Evolutionary conservation across 2,797 vertebrate genomes (phyloP).

Genomic region (Platalea minor): DNA sequence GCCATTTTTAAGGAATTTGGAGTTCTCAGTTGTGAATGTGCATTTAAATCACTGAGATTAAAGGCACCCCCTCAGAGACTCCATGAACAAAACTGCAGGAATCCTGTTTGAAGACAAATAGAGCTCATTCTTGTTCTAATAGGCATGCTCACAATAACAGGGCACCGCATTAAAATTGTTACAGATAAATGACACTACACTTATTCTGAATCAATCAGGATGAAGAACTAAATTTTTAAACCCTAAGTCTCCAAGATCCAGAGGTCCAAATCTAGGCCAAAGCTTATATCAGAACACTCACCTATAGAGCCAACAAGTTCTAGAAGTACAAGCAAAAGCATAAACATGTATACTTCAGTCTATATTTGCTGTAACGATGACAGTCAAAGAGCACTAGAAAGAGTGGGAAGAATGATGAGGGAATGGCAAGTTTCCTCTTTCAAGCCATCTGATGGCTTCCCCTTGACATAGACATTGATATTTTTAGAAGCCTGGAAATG

Average conservation of each 20-base stretch:
- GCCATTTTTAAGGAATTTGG: conserved; percentile 6
- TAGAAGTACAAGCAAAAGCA: neutral
- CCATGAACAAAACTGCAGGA: conserved; percentile 41
- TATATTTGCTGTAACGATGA: neutral
- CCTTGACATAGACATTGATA: neutral
- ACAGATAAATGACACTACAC: neutral
- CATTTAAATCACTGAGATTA: conserved; percentile 44
- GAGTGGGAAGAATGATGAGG: neutral
- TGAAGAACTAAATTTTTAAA: neutral
- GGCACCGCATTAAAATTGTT: conserved; percentile 20
- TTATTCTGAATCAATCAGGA: neutral
- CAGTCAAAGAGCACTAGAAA: neutral
- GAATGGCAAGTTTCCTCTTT: neutral
- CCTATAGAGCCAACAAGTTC: neutral
- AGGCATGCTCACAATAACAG: conserved; percentile 29
- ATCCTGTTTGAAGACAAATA: conserved; percentile 40
- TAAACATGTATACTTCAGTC: neutral
- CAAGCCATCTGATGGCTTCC: neutral
- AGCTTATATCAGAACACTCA: neutral
- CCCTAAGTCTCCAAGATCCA: neutral
- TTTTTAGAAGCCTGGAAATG: neutral
- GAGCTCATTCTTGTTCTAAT: conserved; percentile 44
- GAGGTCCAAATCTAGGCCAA: neutral
- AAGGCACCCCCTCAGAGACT: conserved; percentile 21
- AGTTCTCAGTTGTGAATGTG: neutral